Evolutionary conservation across 1,140 invertebrate species (phyloP), one percentile per base, ranked within the genome.

Genomic region (Drosophila fuyamai): DNA sequence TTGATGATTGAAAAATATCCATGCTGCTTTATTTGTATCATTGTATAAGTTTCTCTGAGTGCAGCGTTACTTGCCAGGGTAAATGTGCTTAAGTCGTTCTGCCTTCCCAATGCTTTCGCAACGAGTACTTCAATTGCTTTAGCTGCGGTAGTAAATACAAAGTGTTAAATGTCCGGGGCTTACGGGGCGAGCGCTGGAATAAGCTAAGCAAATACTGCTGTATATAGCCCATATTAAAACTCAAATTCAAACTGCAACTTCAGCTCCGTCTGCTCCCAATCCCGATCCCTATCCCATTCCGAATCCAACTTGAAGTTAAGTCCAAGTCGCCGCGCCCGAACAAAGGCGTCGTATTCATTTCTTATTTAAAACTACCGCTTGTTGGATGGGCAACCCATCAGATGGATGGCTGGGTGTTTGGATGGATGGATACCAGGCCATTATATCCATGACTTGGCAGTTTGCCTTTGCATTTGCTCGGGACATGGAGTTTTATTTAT

Each of bases 321-420:
- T 76, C 73, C 73, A 67, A 76, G 60, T 76, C 73, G 63, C 36
- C 72, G 73, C 72, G 54, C 62, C 73, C 73, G 48, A 67, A 76
- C 73, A 76, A 80, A 75, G 70, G 70, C 77, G 81, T 72, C 79
- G 75, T 58, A 86, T 72, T 85, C 70, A 88, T 88, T 88, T 86
- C 82, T 88, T 86, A 88, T 88, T 86, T 85, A 85, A 85, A 82
- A 75, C 79, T 76, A 71, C 61, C 47, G 55, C 50, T 66, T 54
- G 36, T 47, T 74, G 48, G 27, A 51, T 51, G 48, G 48, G 32
- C 29, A 8, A 16, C 12, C 43, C 68, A 23, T 7, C 54, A 46
- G 72, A 51, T 65, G 71, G 59, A 74, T 75, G 59, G 57, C 27
- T 70, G 53, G 40, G 23, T 73, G 57, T 14, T 23, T 48, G 41